Evolutionary conservation across 23 tunicate genomes (phyloP).

Genomic region (Botrylloides violaceus): DNA sequence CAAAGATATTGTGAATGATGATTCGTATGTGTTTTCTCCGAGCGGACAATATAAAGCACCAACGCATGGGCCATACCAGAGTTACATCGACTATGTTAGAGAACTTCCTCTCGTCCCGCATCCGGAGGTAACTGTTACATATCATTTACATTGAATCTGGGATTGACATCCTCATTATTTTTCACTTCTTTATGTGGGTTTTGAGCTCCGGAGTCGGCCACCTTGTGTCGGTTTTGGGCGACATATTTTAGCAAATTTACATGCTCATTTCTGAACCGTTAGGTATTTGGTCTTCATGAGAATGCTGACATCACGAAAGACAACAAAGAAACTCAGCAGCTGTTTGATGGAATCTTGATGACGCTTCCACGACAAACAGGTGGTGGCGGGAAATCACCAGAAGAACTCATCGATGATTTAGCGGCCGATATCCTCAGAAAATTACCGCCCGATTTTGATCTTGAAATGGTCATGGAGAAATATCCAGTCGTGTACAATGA

Average conservation of each 20-base stretch:
- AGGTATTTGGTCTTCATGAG: slow-evolving; percentile 98
- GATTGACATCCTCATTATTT: too few relatives aligned
- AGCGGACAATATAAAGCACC: slow-evolving; percentile 79
- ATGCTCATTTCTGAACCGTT: neutral
- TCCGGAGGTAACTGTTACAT: slow-evolving; percentile 84
- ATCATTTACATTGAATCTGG: too few relatives aligned
- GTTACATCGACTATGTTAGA: slow-evolving; percentile 74
- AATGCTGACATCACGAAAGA: slow-evolving; percentile 98
- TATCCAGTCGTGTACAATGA: slow-evolving; percentile 89
- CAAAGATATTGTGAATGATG: slow-evolving; percentile 63
- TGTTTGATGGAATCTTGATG: slow-evolving; percentile 86
- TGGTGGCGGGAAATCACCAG: slow-evolving; percentile 84
- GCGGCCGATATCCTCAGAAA: slow-evolving; percentile 84
- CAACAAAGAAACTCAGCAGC: slow-evolving; percentile 84
- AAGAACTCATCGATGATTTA: slow-evolving; percentile 72
- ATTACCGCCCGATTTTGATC: slow-evolving; percentile 85
- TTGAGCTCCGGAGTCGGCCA: too few relatives aligned
- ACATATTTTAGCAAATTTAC: too few relatives aligned
- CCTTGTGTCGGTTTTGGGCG: too few relatives aligned
- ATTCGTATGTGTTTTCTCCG: slow-evolving; percentile 74
- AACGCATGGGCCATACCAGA: slow-evolving; percentile 57
- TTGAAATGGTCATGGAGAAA: slow-evolving; percentile 82
- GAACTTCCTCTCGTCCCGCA: slow-evolving; percentile 83
- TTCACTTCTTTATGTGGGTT: too few relatives aligned
- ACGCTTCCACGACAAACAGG: slow-evolving; percentile 93